Base-by-base conservation (phyloP, 2,113 vertebrate genomes). In the Gymnocephalus cernua region DNA sequence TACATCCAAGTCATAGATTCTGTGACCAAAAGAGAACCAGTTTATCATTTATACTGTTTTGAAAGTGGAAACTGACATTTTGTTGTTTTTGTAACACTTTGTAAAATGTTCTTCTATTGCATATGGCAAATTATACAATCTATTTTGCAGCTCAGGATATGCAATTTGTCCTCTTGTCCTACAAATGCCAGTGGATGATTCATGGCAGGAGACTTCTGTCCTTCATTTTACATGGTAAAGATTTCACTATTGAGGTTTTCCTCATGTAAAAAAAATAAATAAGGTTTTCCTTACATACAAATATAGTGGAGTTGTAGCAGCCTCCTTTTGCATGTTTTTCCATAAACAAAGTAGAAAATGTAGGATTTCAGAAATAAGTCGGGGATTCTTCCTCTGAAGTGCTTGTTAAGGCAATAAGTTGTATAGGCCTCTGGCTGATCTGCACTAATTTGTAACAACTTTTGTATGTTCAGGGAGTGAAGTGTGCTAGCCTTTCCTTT, bases 371-470 rank as follows among this genome's bases (percentile, higher is more conserved):
- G 82, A 92, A 86, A 85, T 76, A 76, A 86, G 67, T 74, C 57
- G 61, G 54, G 83, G 68, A 62, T 68, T 82, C 48, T 86, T 75
- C 90, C 82, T 94, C 88, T 87, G 84, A 90, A 89, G 73, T 90
- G 85, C 82, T 89, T 86, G 75, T 88, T 82, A 84, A 90, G 76
- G 91, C 92, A 93, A 93, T 91, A 92, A 19, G 71, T 94, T 94
- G 95, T 93, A 83, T 94, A 94, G 90, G 90, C 90, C 92, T 86
- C 83, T 86, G 90, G 90, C 91, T 94, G 90, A 91, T 92, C 91
- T 95, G 92, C 93, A 94, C 94, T 93, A 85, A 94, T 94, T 94
- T 94, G 56, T 93, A 93, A 82, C 25, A 86, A 87, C 87, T 92
- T 94, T 92, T 91, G 84, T 92, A 93, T 94, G 87, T 93, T 90